Evolutionary conservation across 2,113 vertebrate species (phyloP).

Genomic region (Rostratula benghalensis): DNA sequence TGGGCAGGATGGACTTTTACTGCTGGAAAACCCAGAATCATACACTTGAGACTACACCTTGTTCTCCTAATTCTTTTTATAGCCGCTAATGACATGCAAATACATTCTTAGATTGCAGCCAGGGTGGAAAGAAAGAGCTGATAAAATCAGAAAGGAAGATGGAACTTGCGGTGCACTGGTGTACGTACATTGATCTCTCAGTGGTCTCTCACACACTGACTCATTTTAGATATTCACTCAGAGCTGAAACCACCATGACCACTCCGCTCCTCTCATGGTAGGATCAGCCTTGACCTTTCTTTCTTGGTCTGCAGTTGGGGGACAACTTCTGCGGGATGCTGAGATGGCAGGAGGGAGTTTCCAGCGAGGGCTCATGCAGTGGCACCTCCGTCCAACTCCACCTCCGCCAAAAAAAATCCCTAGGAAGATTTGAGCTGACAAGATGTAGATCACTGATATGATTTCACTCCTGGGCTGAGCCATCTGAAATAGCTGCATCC

Average conservation of each 20-base stretch:
- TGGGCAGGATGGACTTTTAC: conserved; percentile 29
- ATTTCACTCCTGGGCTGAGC: not conserved
- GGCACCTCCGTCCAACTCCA: not conserved
- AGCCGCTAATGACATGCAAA: conserved; percentile 20
- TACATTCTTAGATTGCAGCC: conserved; percentile 64
- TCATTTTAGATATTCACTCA: not conserved
- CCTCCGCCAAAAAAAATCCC: not conserved
- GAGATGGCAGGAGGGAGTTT: conserved; percentile 12
- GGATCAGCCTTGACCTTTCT: not conserved
- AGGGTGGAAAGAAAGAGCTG: conserved; percentile 41
- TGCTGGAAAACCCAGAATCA: conserved; percentile 27
- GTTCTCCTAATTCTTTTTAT: not conserved
- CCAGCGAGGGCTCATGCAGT: not conserved
- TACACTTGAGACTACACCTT: not conserved
- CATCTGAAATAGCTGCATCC: not conserved
- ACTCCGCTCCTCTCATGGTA: not conserved
- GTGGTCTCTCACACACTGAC: not conserved
- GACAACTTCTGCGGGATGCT: not conserved
- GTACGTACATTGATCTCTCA: not conserved
- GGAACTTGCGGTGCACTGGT: not conserved
- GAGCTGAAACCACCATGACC: not conserved
- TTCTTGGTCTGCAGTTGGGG: not conserved
- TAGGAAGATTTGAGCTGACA: not conserved
- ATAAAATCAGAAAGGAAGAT: conserved; percentile 59
- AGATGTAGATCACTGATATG: not conserved